Evolutionary conservation across 2,113 vertebrate species (phyloP).

Genomic region (Odobenus rosmarus): DNA sequence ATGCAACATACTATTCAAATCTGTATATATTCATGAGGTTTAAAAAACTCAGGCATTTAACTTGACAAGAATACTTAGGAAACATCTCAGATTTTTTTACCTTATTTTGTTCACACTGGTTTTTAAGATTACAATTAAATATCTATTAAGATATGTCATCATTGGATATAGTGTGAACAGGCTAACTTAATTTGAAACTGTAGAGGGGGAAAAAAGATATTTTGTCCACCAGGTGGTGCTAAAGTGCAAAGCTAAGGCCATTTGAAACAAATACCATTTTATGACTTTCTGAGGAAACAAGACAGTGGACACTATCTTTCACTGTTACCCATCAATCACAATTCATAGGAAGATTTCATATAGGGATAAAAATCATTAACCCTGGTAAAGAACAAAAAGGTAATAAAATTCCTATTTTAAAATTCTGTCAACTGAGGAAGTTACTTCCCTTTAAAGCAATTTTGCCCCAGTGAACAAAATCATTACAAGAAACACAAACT

Average conservation of each 20-base stretch:
- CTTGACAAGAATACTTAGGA: neutral
- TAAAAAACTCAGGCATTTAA: neutral
- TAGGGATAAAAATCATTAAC: neutral
- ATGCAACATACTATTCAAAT: slow-evolving; percentile 14
- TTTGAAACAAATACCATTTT: neutral
- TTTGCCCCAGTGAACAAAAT: neutral
- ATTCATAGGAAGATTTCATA: neutral
- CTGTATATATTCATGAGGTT: neutral
- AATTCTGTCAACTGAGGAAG: neutral
- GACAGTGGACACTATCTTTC: neutral
- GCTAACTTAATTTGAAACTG: neutral
- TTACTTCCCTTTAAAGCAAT: neutral
- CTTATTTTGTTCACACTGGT: neutral
- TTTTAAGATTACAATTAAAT: neutral
- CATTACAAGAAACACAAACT: neutral
- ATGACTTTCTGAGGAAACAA: neutral
- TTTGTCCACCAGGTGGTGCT: slow-evolving; percentile 87
- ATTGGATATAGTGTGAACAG: neutral
- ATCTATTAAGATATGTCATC: neutral
- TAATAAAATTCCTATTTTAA: slow-evolving; percentile 42
- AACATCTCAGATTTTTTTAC: neutral
- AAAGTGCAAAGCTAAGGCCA: slow-evolving; percentile 59
- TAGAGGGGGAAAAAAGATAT: neutral
- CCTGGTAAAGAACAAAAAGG: neutral
- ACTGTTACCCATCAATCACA: neutral